Evolutionary conservation across 1,140 invertebrate genomes (phyloP), one percentile per base, ranked within the genome.

Genomic region (Probaryconus sp.): DNA sequence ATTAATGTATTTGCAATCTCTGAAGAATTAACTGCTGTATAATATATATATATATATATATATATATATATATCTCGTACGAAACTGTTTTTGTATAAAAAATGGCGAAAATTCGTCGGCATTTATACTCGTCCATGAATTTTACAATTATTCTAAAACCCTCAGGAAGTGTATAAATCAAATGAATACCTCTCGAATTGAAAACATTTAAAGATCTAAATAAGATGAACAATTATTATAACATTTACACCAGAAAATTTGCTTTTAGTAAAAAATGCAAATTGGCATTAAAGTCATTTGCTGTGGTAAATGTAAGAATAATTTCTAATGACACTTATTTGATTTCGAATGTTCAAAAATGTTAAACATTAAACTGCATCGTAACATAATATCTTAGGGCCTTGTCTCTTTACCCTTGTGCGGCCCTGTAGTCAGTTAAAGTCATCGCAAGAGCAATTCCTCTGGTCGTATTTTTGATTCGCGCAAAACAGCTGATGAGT

Each of bases 21-120:
- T 45, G 55, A 53, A n/a, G 16, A 31, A 33, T 48, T 60, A 13
- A 38, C 10, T n/a, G n/a, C 16, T 7, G 7, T 24, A 24, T 24
- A 24, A 24, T 24, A 24, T n/a, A 24, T 47, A 37, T 45, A 38
- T 50, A 26, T 47, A 47, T 37, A 5, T 43, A 20, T 48, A 40
- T 16, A 28, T n/a, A n/a, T n/a, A n/a, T n/a, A 35, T 60, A 45
- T 45, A 45, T 47, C 16, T 18, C 31, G 10, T 65, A 55, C 33
- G 61, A 65, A 56, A 47, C 31, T 65, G 40, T 64, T 64, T 10
- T 65, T 48, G 42, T 67, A 58, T 58, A 67, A 56, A 67, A 67
- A 48, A 33, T 56, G 43, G 35, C 26, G 38, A 42, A 48, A 47
- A 31, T 48, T 64, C 20, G 3, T 64, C 47, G 48, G 50, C 42